Evolutionary conservation across 2,888 invertebrate genomes (phyloP), one percentile per base, ranked within the genome.

Genomic region (Hanleya hanleyi): DNA sequence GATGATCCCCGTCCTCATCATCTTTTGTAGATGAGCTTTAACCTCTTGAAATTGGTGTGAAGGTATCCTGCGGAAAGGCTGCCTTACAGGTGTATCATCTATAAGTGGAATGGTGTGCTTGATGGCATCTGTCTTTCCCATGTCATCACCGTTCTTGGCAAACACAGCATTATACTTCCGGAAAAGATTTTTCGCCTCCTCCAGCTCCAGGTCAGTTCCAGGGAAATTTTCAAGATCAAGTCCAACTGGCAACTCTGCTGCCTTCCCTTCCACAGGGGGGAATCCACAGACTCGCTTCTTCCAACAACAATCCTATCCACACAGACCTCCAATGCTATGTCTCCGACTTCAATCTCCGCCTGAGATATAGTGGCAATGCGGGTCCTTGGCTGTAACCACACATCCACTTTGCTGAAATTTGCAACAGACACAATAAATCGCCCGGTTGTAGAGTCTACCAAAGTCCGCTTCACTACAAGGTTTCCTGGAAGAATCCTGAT

Each of bases 311-410:
- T 47, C 9, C 49, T 65, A 32, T n/a, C 32, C 4, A 38, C n/a
- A 18, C 18, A 33, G 22, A 70, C 38, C 33, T 64, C 37, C 3
- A 65, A 15, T 33, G 29, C 35, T 2, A 36, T 29, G 22, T 36
- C 32, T 7, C 32, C 41, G 18, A 49, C 49, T 33, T 70, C 33
- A 18, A 70, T 32, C 9, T 50, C 61, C 38, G 29, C 69, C n/a
- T 61, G 12, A 36, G 47, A 50, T 32, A 67, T 32, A 18, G 35
- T 15, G 15, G 32, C 67, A 12, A 67, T 49, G 7, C 67, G 26
- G 26, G 67, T 67, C 50, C 67, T 26, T 29, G 67, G 67, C 35
- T 41, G 29, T 47, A 67, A 36, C 47, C 49, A 49, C 32, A 49
- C 22, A 49, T 33, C 47, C 7, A 33, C 33, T 32, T 47, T 36